Percentiles rank a stretch among this genome's conserved stretches.
phyloP scores from a whole-genome alignment of 2,113 vertebrate species.

The Aegotheles bennettii region DNA sequence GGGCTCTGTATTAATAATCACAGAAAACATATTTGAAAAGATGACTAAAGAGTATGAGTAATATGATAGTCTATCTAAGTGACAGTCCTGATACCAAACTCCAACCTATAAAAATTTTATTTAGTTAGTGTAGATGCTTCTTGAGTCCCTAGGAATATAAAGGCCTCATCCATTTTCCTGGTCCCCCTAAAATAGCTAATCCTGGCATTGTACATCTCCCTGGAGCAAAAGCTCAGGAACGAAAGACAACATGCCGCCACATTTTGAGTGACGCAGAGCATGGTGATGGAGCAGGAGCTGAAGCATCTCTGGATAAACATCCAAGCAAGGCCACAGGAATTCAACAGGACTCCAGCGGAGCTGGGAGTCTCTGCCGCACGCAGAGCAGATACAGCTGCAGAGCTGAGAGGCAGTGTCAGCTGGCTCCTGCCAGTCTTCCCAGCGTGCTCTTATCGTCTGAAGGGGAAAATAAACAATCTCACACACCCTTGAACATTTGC shows the following conservation, averaged over 20 bases:
- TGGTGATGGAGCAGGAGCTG: not conserved
- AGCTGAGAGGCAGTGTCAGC: not conserved
- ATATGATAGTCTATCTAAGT: not conserved
- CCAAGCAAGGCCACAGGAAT: not conserved
- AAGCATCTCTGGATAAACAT: not conserved
- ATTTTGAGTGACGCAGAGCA: not conserved
- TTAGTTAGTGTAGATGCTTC: not conserved
- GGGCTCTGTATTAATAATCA: not conserved
- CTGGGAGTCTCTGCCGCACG: not conserved
- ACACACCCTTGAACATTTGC: not conserved
- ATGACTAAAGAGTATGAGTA: not conserved
- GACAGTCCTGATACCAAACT: not conserved
- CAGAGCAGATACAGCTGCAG: not conserved
- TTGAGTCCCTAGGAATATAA: not conserved
- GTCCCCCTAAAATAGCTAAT: not conserved
- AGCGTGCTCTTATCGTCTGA: fast-evolving
- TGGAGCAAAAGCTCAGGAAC: not conserved
- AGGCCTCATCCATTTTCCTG: not conserved
- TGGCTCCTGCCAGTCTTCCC: not conserved
- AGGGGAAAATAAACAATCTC: not conserved
- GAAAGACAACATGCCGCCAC: not conserved
- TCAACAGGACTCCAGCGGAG: not conserved
- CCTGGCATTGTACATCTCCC: not conserved
- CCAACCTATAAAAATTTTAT: not conserved
- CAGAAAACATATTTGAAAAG: not conserved